Evolutionary conservation across 2,888 invertebrate species (phyloP).

Genomic region (Ophonus ardosiacus): DNA sequence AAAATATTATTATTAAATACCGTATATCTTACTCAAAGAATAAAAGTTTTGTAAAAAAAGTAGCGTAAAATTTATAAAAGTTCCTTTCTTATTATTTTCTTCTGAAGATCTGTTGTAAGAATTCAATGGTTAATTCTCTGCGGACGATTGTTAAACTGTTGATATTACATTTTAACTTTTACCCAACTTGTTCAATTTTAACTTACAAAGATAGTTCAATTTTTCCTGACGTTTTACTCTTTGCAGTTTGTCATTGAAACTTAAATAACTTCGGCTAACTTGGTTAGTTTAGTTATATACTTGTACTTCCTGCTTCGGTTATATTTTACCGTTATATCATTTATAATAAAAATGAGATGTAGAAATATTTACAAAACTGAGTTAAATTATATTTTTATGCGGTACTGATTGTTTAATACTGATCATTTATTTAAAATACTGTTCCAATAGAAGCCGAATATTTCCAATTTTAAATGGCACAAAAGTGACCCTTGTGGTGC

Average conservation of each 20-base stretch:
- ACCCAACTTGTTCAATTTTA: constrained; percentile 19
- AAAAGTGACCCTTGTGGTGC: too few relatives aligned
- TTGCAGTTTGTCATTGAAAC: constrained; percentile 19
- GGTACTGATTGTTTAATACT: too few relatives aligned
- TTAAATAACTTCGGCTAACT: constrained; percentile 33
- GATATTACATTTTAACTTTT: constrained; percentile 7
- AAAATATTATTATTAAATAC: too few relatives aligned
- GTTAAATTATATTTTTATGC: too few relatives aligned
- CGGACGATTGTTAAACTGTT: constrained; percentile 22
- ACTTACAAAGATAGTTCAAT: constrained; percentile 39
- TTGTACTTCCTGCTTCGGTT: neutral
- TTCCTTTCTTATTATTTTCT: neutral
- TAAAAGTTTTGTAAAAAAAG: too few relatives aligned
- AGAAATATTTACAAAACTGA: neutral
- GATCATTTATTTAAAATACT: too few relatives aligned
- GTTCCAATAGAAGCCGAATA: too few relatives aligned
- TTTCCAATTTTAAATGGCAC: too few relatives aligned
- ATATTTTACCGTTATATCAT: neutral
- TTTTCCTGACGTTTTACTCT: constrained; percentile 16
- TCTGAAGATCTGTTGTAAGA: neutral
- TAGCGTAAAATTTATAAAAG: neutral
- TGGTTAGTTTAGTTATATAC: constrained; percentile 18
- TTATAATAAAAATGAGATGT: neutral
- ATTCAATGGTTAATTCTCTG: neutral
- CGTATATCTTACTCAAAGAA: too few relatives aligned